A percentile compares a stretch with the other conserved stretches of the same genome.
Conservation (phyloP, 2,113 vertebrate species). For the Glaucidium brasilianum region DNA sequence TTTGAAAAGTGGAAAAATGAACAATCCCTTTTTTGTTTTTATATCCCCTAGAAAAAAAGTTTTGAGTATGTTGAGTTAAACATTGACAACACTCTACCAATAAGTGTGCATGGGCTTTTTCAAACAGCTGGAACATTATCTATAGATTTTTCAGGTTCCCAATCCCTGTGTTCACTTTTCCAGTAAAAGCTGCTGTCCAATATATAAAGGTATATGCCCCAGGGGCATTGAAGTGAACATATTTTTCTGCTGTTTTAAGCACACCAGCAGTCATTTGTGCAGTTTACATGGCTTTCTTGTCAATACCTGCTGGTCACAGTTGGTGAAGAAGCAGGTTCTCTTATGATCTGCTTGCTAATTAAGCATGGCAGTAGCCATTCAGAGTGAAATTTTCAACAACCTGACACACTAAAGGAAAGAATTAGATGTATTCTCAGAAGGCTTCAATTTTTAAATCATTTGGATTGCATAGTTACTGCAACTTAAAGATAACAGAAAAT, state of each 20-base stretch:
- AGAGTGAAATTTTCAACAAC: constrained; percentile 13
- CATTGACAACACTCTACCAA: background rate
- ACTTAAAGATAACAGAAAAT: background rate
- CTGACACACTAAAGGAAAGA: background rate
- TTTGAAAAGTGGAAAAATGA: background rate
- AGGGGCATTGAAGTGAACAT: constrained; percentile 7
- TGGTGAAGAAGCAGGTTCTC: constrained; percentile 78
- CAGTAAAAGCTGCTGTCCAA: constrained; percentile 40
- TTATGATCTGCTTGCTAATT: constrained; percentile 63
- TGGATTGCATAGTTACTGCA: background rate
- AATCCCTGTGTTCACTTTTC: background rate
- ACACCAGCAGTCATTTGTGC: constrained; percentile 28
- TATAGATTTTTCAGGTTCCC: constrained; percentile 51
- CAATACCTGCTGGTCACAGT: constrained; percentile 66
- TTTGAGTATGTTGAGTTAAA: background rate
- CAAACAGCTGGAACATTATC: constrained; percentile 24
- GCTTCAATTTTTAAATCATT: background rate
- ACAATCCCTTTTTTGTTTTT: background rate
- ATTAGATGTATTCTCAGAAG: background rate
- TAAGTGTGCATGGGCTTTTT: background rate
- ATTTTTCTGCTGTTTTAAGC: constrained; percentile 54
- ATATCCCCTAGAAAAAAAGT: background rate
- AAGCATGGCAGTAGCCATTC: constrained; percentile 14
- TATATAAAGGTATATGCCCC: constrained; percentile 22
- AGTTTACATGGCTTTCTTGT: constrained; percentile 58